These are phyloP conservation scores for Caranx melampygus DNA, from an alignment of 2,113 vertebrate genomes.

Conservation along the genomic window DNA sequence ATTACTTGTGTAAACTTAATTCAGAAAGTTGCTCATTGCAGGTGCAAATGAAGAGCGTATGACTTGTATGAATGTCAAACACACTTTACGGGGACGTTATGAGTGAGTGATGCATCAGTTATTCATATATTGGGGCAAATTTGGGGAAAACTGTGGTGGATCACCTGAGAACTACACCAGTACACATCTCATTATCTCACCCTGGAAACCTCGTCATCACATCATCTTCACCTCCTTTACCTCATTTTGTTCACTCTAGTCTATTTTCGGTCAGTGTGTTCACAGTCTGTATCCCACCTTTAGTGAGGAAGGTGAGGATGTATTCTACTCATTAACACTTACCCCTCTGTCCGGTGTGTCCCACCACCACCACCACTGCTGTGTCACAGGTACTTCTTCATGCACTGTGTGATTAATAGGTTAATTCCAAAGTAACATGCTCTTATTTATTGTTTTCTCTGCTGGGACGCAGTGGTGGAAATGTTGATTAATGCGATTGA, in stretches of 20 bases:
- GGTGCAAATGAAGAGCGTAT: no score
- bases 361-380: constrained; percentile 7
- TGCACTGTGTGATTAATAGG: constrained; percentile 81
- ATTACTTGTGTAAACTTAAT: no score
- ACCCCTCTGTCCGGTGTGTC: constrained; percentile 16
- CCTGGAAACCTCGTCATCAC: neutral
- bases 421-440: constrained; percentile 77
- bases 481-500: constrained; percentile 80
- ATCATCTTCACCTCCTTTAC: neutral
- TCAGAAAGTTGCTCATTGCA: no score
- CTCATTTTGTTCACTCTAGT: neutral
- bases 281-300: neutral
- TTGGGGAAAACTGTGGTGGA: neutral
- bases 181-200: neutral
- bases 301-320: neutral
- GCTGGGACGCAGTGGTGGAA: constrained; percentile 70
- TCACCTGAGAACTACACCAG: neutral
- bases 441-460: constrained; percentile 81
- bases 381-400: constrained; percentile 67
- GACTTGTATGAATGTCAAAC: no score
- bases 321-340: constrained; percentile 30
- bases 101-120: no score
- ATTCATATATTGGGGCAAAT: neutral
- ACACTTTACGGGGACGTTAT: no score
- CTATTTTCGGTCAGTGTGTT: constrained; percentile 1